phyloP scores from a whole-genome alignment of 2,797 vertebrate genomes.

The Novumbra hubbsi region DNA sequence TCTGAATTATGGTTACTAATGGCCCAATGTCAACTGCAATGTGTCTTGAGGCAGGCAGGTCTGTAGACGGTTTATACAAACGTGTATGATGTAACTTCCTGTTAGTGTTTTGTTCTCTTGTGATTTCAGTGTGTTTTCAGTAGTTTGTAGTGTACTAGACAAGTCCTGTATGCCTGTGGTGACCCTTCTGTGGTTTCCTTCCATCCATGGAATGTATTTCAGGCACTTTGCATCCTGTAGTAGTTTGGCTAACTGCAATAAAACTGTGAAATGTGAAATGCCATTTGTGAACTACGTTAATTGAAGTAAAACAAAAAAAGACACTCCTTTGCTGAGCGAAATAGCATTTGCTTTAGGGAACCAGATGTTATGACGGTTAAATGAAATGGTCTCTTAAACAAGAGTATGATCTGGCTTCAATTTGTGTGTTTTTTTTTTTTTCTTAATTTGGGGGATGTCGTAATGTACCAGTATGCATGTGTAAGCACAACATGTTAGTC shows the following conservation, averaged over 20 bases:
- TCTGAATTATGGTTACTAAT: neutral
- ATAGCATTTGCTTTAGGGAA: too few relatives aligned
- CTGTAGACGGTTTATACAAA: neutral
- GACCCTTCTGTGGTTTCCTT: neutral
- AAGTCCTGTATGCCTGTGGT: neutral
- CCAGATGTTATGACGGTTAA: too few relatives aligned
- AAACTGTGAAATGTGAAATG: slow-evolving; percentile 30
- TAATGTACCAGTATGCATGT: too few relatives aligned
- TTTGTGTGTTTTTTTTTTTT: too few relatives aligned
- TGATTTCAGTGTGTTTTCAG: slow-evolving; percentile 4
- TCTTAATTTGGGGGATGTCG: too few relatives aligned
- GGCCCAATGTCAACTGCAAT: neutral
- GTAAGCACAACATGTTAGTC: too few relatives aligned
- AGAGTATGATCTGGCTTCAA: too few relatives aligned
- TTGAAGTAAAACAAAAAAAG: neutral
- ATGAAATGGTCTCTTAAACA: too few relatives aligned
- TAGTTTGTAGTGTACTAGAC: neutral
- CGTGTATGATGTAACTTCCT: neutral
- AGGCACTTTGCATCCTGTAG: slow-evolving; percentile 28
- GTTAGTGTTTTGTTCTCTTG: neutral
- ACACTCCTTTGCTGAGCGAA: neutral
- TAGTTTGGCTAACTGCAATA: slow-evolving; percentile 46
- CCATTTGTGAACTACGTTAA: neutral
- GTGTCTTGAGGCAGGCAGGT: neutral
- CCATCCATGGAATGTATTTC: slow-evolving; percentile 15